Base-by-base conservation (phyloP, 2,113 vertebrate species). In the Nesospiza acunhae region DNA sequence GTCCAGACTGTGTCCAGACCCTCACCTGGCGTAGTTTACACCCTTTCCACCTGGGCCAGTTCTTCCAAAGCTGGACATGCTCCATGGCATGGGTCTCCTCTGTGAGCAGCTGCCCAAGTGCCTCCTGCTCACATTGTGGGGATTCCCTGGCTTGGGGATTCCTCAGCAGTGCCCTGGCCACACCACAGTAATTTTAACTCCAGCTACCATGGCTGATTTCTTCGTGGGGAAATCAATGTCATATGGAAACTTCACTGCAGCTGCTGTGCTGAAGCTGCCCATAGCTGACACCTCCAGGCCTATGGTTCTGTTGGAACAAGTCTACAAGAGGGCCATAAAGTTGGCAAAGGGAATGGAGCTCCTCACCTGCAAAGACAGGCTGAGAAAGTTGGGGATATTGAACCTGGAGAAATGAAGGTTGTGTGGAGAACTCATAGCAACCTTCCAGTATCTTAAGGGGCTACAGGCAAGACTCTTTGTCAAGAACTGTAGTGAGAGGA, bases 101-200 rank as follows among this genome's bases (percentile, higher is more conserved):
- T 13, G 21, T 0, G 0, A 33, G 60, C 37, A 62, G 70, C 75
- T 69, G 27, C 46, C 30, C 1, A 2, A 21, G 60, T 3, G 6
- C 50, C 27, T 70, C 15, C 49, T 6, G 7, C 31, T 3, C 13
- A 3, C 8, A 3, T 10, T 2, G 3, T 6, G 33, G 33, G 41
- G 6, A n/a, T 88, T 50, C 56, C 35, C 11, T 4, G 22, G 41
- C n/a, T 78, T 4, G 0, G 2, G 2, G 23, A 10, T 26, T 49
- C 33, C 62, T 56, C 31, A 44, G 41, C 23, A n/a, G 21, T 10
- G 2, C 21, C 62, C 26, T 53, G 30, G 21, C 30, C 49, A 50
- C 18, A 8, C 20, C 24, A 5, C 30, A 2, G 9, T 12, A 33
- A 49, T 16, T 72, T 15, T 35, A 53, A 10, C 15, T 55, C 14